These are phyloP conservation scores for cat (Felis catus) DNA, from an alignment of 2,113 vertebrate species.

Conservation along the genomic window F.catus_Fca126_mat1.0 CM031421.1:113270501-113271000, in stretches of 20 bases:
- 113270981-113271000: neutral
- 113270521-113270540: neutral
- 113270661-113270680: neutral
- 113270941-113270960: neutral
- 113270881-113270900: neutral
- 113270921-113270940: neutral
- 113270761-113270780: fast-evolving
- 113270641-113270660: too few species aligned
- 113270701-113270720: neutral
- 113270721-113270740: neutral
- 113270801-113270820: neutral
- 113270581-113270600: neutral
- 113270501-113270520: neutral
- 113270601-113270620: neutral
- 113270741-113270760: neutral
- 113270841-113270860: neutral
- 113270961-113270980: too few species aligned
- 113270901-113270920: neutral
- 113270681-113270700: neutral
- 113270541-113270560: fast-evolving
- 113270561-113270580: neutral
- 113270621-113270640: neutral
- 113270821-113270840: neutral
- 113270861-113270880: neutral
- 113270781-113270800: too few species aligned